Evolutionary conservation across 2,797 vertebrate genomes (phyloP).

Genomic region (Trachops cirrhosus): DNA sequence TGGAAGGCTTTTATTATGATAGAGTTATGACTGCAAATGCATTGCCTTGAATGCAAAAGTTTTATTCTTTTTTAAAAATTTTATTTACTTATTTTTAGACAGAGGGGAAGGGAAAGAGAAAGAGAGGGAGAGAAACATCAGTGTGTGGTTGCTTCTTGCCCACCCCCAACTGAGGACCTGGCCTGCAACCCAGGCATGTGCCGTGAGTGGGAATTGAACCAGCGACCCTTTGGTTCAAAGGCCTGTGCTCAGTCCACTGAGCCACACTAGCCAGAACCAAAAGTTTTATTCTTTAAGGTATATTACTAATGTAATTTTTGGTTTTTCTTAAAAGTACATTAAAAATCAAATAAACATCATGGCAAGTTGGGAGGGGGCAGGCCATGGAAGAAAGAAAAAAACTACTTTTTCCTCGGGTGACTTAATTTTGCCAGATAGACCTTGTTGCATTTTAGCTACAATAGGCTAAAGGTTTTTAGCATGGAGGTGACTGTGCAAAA

Average conservation of each 20-base stretch:
- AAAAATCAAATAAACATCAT: not conserved
- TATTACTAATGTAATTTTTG: not conserved
- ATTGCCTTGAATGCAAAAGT: not conserved
- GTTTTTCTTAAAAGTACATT: not conserved
- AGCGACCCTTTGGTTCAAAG: too few species aligned
- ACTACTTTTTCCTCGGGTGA: not conserved
- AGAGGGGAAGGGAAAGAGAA: too few species aligned
- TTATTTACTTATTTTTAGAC: too few species aligned
- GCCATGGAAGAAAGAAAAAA: not conserved
- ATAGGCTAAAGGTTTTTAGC: not conserved
- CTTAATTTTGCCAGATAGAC: not conserved
- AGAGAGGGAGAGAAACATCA: too few species aligned
- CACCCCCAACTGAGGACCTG: too few species aligned
- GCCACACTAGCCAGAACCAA: too few species aligned
- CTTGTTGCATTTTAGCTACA: not conserved
- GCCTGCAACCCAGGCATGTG: too few species aligned
- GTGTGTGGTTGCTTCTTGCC: too few species aligned
- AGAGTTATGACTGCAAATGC: not conserved
- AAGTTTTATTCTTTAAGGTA: not conserved
- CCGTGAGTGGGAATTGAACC: too few species aligned
- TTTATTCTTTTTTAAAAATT: not conserved
- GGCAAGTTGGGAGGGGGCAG: not conserved
- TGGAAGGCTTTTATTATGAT: not conserved
- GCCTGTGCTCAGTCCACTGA: too few species aligned
- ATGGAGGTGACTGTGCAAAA: not conserved